Evolutionary conservation across 2,113 vertebrate species (phyloP), one percentile per base, ranked within the genome.

Genomic region (Cyprinodon tularosa): DNA sequence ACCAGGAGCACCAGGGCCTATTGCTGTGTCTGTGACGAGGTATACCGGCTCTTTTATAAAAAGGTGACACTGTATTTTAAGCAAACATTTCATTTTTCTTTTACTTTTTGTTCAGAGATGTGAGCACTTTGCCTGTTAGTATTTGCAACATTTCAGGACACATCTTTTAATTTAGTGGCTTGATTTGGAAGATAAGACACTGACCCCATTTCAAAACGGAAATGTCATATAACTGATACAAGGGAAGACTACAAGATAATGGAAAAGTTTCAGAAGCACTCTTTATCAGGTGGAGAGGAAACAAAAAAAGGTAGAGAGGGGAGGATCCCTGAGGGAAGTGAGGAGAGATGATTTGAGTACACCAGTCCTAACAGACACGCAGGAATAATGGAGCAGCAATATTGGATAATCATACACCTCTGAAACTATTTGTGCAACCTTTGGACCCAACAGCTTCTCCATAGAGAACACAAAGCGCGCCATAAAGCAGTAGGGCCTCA

Each of bases 11-110:
- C 69, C 84, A 72, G 88, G 91, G 82, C 78, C 91, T 92, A 93
- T 93, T 92, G 90, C 91, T 89, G 89, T 85, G 87, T 90, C 84
- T 89, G 92, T 72, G 83, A 92, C 81, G 91, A 93, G 90, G 93
- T 94, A 93, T 90, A 88, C 90, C 87, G 85, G 87, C 89, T 90
- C 84, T 88, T 87, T 77, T 72, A 89, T 76, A 86, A 90, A 57
- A 89, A 87, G 89, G 77, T 82, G 87, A 89, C 72, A 79, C 76
- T 3, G 59, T 63, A 60, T 72, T 73, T 78, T 29, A 38, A 82
- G 72, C 83, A 62, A 81, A 72, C 87, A 63, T 82, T 90, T 78
- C 84, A 83, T 82, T 66, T 67, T 72, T 62, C 77, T 62, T 82
- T 63, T 37, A 70, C 81, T 75, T 84, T 81, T 91, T 80, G 81